Base-by-base conservation (phyloP, 2,113 vertebrate genomes). In the Rhabdornis inornatus region DNA sequence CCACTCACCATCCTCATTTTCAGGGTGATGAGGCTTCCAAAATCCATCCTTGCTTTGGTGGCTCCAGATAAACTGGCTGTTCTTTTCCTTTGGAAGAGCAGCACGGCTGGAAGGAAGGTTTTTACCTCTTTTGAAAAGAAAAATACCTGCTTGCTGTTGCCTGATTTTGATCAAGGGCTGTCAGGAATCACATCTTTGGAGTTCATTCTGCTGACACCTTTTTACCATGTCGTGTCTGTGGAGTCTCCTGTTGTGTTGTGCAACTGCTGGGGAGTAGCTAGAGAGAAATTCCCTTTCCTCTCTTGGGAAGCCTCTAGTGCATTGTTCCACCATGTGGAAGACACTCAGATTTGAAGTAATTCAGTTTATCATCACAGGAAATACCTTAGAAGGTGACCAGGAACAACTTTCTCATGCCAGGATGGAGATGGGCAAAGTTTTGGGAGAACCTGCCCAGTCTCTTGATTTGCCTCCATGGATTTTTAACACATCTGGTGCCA, bases 201-300 rank as follows among this genome's bases (percentile, higher is more conserved):
- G 33, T 42, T 81, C 61, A 2, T 16, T 82, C 19, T 75, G 3
- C 39, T 37, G 6, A 13, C 10, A 42, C 7, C 22, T 75, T 11
- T 82, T 40, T 49, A 22, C 40, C 10, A 0, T 53, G 1, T 15
- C 6, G 0, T 6, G 11, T 61, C 52, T 82, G 2, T 52, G 59
- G 27, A 37, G 22, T 39, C 33, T 90, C 50, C 44, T 75, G 19
- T 61, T 59, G 44, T 11, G 2, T 9, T 71, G 47, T 87, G 64
- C 42, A 55, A 1, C 47, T 33, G 27, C 0, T 64, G 49, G 25
- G 28, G 40, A 59, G 61, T 5, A 50, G 19, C 47, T 6, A 1
- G 47, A 23, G 47, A 49, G 47, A 49, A 49, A 15, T 57, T 68
- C 44, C 65, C 37, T 75, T 33, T 33, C 27, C 69, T 28, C 6